Conservation (phyloP, 2,888 invertebrate genomes). For the Dolichopus griseipennis region DNA sequence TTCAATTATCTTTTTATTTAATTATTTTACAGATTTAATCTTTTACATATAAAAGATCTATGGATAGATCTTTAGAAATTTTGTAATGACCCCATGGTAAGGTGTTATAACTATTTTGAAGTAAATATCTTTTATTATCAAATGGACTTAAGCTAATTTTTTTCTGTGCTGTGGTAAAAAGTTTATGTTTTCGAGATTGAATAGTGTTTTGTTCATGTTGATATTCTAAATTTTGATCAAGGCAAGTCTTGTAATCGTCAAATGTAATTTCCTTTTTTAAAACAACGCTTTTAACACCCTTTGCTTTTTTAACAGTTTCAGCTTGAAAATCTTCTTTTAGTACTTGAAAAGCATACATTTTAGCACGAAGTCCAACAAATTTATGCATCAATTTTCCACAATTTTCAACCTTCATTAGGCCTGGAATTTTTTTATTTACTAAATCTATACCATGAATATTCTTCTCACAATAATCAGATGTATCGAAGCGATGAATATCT, state of each 20-base stretch:
- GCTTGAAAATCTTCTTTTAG: neutral
- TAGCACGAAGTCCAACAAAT: constrained; percentile 17
- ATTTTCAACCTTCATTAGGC: constrained; percentile 15
- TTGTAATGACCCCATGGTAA: constrained; percentile 10
- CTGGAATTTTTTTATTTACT: constrained; percentile 11
- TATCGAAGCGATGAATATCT: constrained; percentile 28
- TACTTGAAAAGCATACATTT: constrained; percentile 15
- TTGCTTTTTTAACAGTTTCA: constrained; percentile 14
- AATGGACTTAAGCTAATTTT: constrained; percentile 14
- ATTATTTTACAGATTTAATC: too few relatives aligned
- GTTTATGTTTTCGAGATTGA: constrained; percentile 11
- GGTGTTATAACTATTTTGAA: constrained; percentile 5
- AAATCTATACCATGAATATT: constrained; percentile 26
- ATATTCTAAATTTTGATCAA: constrained; percentile 9
- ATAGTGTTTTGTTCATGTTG: neutral
- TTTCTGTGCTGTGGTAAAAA: constrained; percentile 5
- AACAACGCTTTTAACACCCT: constrained; percentile 10
- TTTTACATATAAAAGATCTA: neutral
- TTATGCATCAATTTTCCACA: constrained; percentile 14
- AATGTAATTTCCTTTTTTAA: neutral
- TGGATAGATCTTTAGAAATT: neutral
- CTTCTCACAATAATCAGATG: constrained; percentile 26
- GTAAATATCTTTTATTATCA: constrained; percentile 15
- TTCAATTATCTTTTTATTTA: too few relatives aligned
- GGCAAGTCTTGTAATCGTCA: neutral